Conservation (phyloP, 1,140 invertebrate genomes). For the Cyphomyrmex costatus region DNA sequence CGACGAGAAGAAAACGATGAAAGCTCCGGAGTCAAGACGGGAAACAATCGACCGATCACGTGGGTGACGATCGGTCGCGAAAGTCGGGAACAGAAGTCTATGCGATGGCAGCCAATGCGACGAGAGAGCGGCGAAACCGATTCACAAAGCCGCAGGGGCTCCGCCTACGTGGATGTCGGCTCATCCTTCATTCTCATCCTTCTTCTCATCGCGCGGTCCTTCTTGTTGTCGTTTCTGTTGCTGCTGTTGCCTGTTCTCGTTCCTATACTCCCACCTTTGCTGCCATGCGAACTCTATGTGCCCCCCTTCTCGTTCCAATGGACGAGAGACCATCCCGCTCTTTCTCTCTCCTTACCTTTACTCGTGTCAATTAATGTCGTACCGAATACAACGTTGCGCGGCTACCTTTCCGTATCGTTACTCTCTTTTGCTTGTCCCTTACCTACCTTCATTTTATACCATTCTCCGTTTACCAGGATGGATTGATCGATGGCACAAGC, state of each 20-base stretch:
- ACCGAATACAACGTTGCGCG: constrained; percentile 74
- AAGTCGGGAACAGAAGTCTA: constrained; percentile 57
- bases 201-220: constrained; percentile 54
- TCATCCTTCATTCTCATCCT: constrained; percentile 52
- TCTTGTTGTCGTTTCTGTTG: constrained; percentile 55
- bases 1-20: constrained; percentile 48
- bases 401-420: constrained; percentile 70
- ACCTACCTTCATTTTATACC: neutral
- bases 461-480: constrained; percentile 13
- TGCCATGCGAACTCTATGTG: constrained; percentile 42
- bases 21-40: constrained; percentile 75
- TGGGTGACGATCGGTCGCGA: constrained; percentile 79
- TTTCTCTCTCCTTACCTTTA: constrained; percentile 26
- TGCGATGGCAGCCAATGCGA: constrained; percentile 78
- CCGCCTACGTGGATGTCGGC: constrained; percentile 81
- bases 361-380: constrained; percentile 86
- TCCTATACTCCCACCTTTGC: constrained; percentile 52
- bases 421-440: constrained; percentile 10
- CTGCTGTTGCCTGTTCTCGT: constrained; percentile 65
- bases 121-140: constrained; percentile 78
- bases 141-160: constrained; percentile 82
- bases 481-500: constrained; percentile 83
- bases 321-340: constrained; percentile 34
- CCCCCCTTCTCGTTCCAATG: constrained; percentile 32
- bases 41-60: constrained; percentile 83